Base-by-base conservation (phyloP, 2,888 invertebrate species). In the Apantesis nais region DNA sequence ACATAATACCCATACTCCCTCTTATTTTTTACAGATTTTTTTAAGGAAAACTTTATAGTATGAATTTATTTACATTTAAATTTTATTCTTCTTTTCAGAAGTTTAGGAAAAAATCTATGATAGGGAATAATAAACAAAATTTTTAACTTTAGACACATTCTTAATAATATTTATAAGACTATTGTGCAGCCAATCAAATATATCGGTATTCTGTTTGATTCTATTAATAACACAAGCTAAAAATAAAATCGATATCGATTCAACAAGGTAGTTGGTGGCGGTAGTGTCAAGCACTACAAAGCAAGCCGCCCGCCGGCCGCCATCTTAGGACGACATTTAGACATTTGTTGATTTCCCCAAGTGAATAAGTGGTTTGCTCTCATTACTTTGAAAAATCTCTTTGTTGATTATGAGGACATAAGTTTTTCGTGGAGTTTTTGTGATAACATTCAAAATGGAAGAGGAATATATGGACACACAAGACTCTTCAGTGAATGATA, bases 391-490 rank as follows among this genome's bases (percentile, higher is more conserved):
- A 75, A 78, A 84, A 82, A 81, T 74, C 74, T 78, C 79, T 70
- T 79, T 74, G 81, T 78, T 79, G 87, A 91, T 88, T 81, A 93
- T 92, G 92, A 88, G 86, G 89, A 91, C 88, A 83, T 89, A 88
- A 84, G 82, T 86, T 83, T 80, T 84, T 80, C 31, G 83, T 86
- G 76, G 71, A 77, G 70, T 76, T 76, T 61, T 77, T 80, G 82
- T 83, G 77, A 78, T 82, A 78, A 78, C 77, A 68, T 76, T 68
- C 79, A 81, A 87, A 78, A 94, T 94, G 94, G 94, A 93, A 77
- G 93, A 93, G 63, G 93, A 93, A 79, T 94, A 92, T 81, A 73
- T 73, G 72, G 93, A 93, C 74, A 74, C 89, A 67, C 93, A 92
- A 79, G 93, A 93, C 80, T 78, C 87, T 52, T 79, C 78, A 70